Base-by-base conservation (phyloP, 2,888 invertebrate genomes). In the Brachyopa scutellaris region DNA sequence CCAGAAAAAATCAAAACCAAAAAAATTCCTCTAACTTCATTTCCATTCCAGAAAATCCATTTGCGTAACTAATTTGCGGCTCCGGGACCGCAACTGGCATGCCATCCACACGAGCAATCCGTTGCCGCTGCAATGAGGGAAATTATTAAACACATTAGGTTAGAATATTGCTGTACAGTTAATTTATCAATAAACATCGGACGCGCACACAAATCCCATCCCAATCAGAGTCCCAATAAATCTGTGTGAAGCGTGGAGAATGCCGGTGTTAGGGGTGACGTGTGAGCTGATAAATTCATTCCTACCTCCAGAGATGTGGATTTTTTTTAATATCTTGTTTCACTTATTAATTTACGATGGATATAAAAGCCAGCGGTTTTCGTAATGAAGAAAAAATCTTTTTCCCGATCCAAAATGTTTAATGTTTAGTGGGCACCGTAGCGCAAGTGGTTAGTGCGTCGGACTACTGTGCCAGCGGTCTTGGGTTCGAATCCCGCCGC, bases 1-100 rank as follows among this genome's bases (percentile, higher is more conserved):
- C 29, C 5, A 21, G 40, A n/a, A n/a, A n/a, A n/a, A 47, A 53
- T 21, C 29, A 36, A 62, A 67, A 36, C 38, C 73, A 11, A 29
- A n/a, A 21, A 29, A 13, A 7, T 15, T 9, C 11, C 38, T 47
- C 11, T 36, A 33, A 42, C 21, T 64, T 64, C 51, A 53, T 17
- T 53, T 47, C 47, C 6, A 40, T 67, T 67, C 23, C 17, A 40
- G 55, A 61, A 23, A 73, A 67, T 67, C 74, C 79, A 40, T 73
- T 79, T 73, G 66, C 79, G 79, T 79, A 67, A 67, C 79, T 79
- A 79, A 79, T 79, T 73, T 40, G 55, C 45, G 79, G 66, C 74
- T 55, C 19, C 23, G 61, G 55, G 31, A 33, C 23, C 29, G n/a
- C n/a, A 23, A 11, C 47, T 62, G 73, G 26, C 26, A 3, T 59